Base-by-base conservation (phyloP, 2,888 invertebrate species). In the Aphelenchoides bicaudatus region DNA sequence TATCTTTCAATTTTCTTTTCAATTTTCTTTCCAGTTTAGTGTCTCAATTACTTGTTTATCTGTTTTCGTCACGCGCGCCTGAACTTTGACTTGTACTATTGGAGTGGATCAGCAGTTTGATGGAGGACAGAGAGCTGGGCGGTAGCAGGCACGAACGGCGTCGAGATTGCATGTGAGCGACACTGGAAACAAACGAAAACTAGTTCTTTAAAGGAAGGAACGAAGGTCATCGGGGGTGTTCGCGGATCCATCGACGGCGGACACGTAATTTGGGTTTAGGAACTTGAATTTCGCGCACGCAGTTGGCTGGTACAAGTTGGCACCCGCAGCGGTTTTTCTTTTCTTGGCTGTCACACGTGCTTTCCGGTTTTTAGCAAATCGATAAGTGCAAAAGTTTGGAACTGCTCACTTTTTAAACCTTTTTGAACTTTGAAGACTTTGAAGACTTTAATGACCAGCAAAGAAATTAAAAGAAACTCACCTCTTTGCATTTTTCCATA, bases 401-500 rank as follows among this genome's bases (percentile, higher is more conserved):
- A 16, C 34, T 13, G 13, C 34, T 34, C n/a, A n/a, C n/a, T n/a
- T n/a, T n/a, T n/a, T n/a, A 13, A 13, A 13, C 10, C 13, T 34
- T 34, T 34, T 34, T 34, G 8, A 13, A n/a, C n/a, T 34, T 34
- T 34, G 34, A 13, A 13, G 8, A 34, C 10, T 43, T 43, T 43
- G 3, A 43, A 49, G 54, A 54, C 28, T 16, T 16, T 21, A 28
- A 5, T 19, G 21, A 29, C 52, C 13, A 39, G 34, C 6, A 59
- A 21, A 3, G 6, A 10, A 30, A 23, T 34, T 37, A 25, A 19
- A 13, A 58, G 57, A 43, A 2, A 54, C 66, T 50, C 30, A 74
- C 74, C 73, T 68, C 70, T 43, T 49, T 74, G 73, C 27, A 74
- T 71, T 63, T 75, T 75, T 43, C 64, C 62, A 59, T 66, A 71